Percentiles rank a stretch among this genome's conserved stretches.
Conservation (phyloP, 2,797 vertebrate species). For the Gadopsis bispinosus region DNA sequence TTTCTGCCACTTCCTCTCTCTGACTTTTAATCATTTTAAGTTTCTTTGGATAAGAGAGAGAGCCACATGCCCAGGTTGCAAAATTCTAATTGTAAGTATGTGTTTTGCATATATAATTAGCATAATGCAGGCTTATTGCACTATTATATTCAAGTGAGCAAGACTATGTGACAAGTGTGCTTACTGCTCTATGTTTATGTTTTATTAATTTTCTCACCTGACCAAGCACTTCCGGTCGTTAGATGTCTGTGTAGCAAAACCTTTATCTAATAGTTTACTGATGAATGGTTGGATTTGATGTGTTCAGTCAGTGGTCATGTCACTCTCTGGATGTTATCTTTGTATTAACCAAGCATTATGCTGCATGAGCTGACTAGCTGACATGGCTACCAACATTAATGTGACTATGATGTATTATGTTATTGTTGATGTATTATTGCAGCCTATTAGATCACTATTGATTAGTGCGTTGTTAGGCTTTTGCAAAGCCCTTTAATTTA, state of each 20-base stretch:
- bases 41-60: conserved; percentile 35
- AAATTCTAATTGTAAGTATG: conserved; percentile 49
- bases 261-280: not conserved
- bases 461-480: conserved; percentile 53
- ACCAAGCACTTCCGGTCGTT: not conserved
- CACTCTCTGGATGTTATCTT: not conserved
- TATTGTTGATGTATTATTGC: conserved; percentile 32
- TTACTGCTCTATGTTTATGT: conserved; percentile 1
- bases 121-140: conserved; percentile 15
- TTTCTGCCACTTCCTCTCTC: conserved; percentile 9
- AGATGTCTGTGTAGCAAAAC: no score
- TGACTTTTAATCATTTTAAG: conserved; percentile 27
- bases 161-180: not conserved
- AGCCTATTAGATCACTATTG: conserved; percentile 49
- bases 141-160: conserved; percentile 35
- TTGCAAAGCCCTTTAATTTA: conserved; percentile 46
- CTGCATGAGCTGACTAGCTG: conserved; percentile 10
- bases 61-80: conserved; percentile 37
- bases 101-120: conserved; percentile 44
- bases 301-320: not conserved
- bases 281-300: not conserved
- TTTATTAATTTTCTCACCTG: conserved; percentile 7
- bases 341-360: not conserved
- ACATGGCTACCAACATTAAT: conserved; percentile 14
- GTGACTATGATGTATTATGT: conserved; percentile 13